These are phyloP conservation scores for Temnothorax rugatulus DNA, from an alignment of 2,888 invertebrate genomes.

Conservation along the genomic window DNA sequence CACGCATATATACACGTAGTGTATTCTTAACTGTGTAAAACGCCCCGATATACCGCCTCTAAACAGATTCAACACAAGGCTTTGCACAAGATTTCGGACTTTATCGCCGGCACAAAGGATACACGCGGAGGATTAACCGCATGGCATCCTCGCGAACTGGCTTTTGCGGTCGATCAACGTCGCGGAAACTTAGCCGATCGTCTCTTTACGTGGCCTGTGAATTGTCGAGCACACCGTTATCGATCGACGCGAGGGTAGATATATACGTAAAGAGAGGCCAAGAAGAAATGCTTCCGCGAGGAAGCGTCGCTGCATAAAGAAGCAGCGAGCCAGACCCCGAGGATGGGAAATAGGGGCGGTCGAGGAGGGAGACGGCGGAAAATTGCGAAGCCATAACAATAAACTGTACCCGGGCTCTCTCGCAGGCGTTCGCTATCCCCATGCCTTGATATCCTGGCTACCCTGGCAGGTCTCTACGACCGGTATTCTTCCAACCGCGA, in stretches of 20 bases:
- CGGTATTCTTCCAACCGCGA: conserved; percentile 22
- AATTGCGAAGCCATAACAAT: conserved; percentile 67
- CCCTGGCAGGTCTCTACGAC: conserved; percentile 8
- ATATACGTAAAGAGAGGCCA: background rate
- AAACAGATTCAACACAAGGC: background rate
- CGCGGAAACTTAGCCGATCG: conserved; percentile 23
- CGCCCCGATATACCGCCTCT: background rate
- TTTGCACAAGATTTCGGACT: conserved; percentile 38
- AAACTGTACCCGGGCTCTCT: conserved; percentile 69
- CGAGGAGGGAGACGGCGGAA: conserved; percentile 27
- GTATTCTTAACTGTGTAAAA: background rate
- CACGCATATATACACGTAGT: background rate
- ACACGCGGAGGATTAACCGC: conserved; percentile 24
- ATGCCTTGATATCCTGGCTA: conserved; percentile 17
- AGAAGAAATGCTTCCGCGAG: conserved; percentile 67
- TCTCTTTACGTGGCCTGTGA: conserved; percentile 23
- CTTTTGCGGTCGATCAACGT: conserved; percentile 25
- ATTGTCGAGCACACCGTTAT: conserved; percentile 32
- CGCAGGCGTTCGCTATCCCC: conserved; percentile 60
- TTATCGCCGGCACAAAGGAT: conserved; percentile 27
- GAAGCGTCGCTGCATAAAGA: conserved; percentile 71
- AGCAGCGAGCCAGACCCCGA: conserved; percentile 37
- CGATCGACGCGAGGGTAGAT: conserved; percentile 28
- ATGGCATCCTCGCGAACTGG: background rate
- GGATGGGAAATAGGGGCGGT: conserved; percentile 10